A percentile compares a stretch with the other conserved stretches of the same genome.
Conservation (phyloP, 2,888 invertebrate species). For the Chymomyza amoena region DNA sequence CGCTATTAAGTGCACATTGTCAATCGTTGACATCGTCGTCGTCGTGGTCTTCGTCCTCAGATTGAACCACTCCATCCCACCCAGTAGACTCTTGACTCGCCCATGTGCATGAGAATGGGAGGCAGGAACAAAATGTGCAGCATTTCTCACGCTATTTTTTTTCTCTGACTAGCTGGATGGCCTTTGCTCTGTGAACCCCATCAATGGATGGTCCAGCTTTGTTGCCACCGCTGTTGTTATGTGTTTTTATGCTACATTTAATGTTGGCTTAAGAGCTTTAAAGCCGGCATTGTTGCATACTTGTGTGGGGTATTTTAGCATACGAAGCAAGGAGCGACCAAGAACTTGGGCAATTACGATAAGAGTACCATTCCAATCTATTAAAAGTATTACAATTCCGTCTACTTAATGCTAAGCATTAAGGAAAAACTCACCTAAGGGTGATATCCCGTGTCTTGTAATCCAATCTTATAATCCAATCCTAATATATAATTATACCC, state of each 20-base stretch:
- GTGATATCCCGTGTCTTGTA: no score
- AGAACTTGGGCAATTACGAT: neutral
- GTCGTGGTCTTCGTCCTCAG: neutral
- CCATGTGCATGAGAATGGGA: conserved; percentile 42
- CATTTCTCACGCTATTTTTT: conserved; percentile 70
- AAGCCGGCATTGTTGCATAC: conserved; percentile 71
- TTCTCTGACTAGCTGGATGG: conserved; percentile 22
- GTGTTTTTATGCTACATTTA: conserved; percentile 78
- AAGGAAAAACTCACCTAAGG: no score
- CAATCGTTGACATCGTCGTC: conserved; percentile 51
- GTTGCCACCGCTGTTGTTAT: conserved; percentile 55
- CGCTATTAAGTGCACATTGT: conserved; percentile 75
- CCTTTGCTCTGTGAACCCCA: conserved; percentile 59
- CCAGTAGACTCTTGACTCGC: conserved; percentile 27
- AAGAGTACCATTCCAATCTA: conserved; percentile 1
- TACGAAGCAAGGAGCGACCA: neutral
- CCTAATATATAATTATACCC: no score
- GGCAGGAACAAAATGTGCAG: conserved; percentile 68
- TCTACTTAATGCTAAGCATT: no score
- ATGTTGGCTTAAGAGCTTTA: conserved; percentile 78
- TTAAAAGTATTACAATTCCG: no score
- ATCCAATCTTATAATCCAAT: no score
- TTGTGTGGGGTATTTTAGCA: conserved; percentile 35
- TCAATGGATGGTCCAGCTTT: conserved; percentile 41
- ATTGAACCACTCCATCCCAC: conserved; percentile 2